Base-by-base conservation (phyloP, 2,797 vertebrate genomes). In the Hemibagrus guttatus region DNA sequence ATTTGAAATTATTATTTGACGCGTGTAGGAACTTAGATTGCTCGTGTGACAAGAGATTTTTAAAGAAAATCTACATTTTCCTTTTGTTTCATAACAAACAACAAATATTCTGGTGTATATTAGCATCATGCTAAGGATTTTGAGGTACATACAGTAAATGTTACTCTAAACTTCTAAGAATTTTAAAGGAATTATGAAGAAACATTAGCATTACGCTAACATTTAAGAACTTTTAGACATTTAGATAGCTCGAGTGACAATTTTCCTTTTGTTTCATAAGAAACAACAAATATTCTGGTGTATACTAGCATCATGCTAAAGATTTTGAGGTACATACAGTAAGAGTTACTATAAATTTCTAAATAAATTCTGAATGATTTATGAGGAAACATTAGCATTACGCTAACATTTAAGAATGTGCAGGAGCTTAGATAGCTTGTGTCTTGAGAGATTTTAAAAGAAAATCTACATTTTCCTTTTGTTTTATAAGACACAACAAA, bases 1-100 rank as follows among this genome's bases (percentile, higher is more conserved):
- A 64, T 49, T 78, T 23, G 35, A 86, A 79, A 85, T 69, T 8
- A 59, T 79, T 28, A 88, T 82, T 71, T 52, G 35, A 19, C 52
- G 19, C 5, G 39, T 31, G 52, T n/a, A 81, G 66, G 17, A 39
- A 31, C 9, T 59, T 46, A 58, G 76, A 7, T 72, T 7, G 28
- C 21, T 63, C 7, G 23, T 2, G 3, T 61, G 12, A 42, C 21
- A 4, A 63, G 28, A 58, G 12, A 74, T n/a, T 49, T 74, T 16
- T n/a, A 74, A 74, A n/a, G 49, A 28, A 17, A 0, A 49, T 49
- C 23, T 58, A 2, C 8, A 19, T n/a, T 6, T 81, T 81, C 23
- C 66, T 58, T 26, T 26, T 3, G 11, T 35, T 79, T 56, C 4
- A 49, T 35, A 8, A 49, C 0, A 63, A 23, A 14, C 71, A n/a